Evolutionary conservation across 1,140 invertebrate species (phyloP).

Genomic region (Euwallacea similis): DNA sequence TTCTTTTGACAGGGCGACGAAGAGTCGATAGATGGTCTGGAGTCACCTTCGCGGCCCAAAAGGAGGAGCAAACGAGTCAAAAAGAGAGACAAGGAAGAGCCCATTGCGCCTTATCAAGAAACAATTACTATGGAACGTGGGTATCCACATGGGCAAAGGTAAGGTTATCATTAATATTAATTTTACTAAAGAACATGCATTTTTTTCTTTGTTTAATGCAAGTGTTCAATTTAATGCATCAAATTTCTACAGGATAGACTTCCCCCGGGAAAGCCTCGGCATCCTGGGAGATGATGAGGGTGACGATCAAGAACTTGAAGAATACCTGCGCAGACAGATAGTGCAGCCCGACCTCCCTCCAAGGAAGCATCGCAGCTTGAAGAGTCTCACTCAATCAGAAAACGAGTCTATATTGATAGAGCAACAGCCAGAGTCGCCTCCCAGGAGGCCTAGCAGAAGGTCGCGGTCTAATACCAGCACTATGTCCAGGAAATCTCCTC

Average conservation of each 20-base stretch:
- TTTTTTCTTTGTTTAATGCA: neutral
- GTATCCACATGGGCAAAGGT: constrained; percentile 17
- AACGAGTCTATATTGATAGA: constrained; percentile 56
- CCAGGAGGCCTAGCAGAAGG: constrained; percentile 16
- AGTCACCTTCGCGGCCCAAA: constrained; percentile 52
- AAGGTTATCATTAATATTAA: neutral
- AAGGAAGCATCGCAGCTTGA: constrained; percentile 45
- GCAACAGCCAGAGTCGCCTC: neutral
- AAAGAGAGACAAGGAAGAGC: constrained; percentile 41
- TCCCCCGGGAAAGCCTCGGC: constrained; percentile 37
- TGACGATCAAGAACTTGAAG: constrained; percentile 14
- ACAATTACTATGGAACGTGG: constrained; percentile 44
- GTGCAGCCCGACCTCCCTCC: constrained; percentile 47
- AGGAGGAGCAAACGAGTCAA: constrained; percentile 48
- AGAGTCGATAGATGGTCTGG: constrained; percentile 46
- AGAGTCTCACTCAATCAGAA: constrained; percentile 52
- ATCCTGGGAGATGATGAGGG: constrained; percentile 39
- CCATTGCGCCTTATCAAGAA: constrained; percentile 47
- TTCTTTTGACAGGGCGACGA: constrained; percentile 38
- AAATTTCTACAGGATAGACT: constrained; percentile 21
- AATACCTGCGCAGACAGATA: constrained; percentile 36
- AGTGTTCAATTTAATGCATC: neutral
- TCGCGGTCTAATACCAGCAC: constrained; percentile 25
- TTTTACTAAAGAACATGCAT: constrained; percentile 11
- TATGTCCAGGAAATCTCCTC: constrained; percentile 17